Evolutionary conservation across 2,113 vertebrate genomes (phyloP), one percentile per base, ranked within the genome.

Genomic region (Eurypyga helias): DNA sequence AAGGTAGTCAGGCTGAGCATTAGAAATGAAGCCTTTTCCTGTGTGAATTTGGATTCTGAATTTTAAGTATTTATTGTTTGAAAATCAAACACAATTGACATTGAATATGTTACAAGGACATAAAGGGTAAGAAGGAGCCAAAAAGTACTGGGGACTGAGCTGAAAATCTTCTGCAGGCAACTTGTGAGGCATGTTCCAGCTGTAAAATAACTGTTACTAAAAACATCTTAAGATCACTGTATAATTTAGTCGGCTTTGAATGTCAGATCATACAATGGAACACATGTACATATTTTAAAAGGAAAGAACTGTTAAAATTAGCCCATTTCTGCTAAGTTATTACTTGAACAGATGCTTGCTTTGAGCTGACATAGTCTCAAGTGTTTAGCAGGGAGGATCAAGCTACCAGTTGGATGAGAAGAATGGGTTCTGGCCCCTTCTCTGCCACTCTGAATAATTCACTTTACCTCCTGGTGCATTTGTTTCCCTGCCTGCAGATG

Each of bases 211-310:
- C 17, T 28, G 52, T 70, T 87, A 45, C 77, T 87, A 78, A 92
- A 96, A 91, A 71, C 82, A 83, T 33, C 43, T 81, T 36, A 71
- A 89, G 72, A 89, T 89, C 54, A 29, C 34, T 64, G 72, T 76
- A 18, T 71, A 78, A 94, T 89, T 82, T 71, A 91, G 54, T 86
- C 64, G 90, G n/a, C 41, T 91, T 82, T 91, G 80, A 95, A 55
- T 90, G 73, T 71, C 79, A 87, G 29, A n/a, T 95, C 43, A 33
- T 55, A 87, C 69, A 78, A 31, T 67, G 51, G 43, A 81, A 70
- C 69, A 33, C 58, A 57, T 49, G 7, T 48, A 66, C 11, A 33
- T 87, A 23, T 71, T 62, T 90, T 79, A 46, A 43, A 72, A 55
- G 17, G 70, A 41, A 16, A 72, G 12, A 67, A 38, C 16, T 62